Conservation (phyloP, 2,888 invertebrate genomes). For the Allolobophora icterica region DNA sequence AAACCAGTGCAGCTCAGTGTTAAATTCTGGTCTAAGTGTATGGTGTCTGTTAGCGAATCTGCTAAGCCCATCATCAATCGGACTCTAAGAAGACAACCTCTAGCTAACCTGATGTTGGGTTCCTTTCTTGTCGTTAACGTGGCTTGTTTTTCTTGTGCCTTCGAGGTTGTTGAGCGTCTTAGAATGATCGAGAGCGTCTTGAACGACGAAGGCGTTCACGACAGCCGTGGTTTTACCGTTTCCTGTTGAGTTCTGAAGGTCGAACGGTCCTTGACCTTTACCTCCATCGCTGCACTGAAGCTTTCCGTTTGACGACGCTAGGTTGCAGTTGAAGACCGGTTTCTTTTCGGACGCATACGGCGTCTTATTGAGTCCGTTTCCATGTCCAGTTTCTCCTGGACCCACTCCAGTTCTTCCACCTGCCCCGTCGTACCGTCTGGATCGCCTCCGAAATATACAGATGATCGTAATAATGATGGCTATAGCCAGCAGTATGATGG, state of each 20-base stretch:
- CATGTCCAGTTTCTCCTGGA: not conserved
- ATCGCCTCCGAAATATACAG: conserved; percentile 42
- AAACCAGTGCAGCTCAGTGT: too few species aligned
- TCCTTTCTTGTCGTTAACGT: not conserved
- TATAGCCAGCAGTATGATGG: conserved; percentile 46
- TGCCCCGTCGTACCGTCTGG: conserved; percentile 28
- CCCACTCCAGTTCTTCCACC: not conserved
- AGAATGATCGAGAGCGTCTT: not conserved
- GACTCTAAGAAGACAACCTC: too few species aligned
- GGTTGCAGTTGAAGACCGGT: not conserved
- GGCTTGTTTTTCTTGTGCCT: not conserved
- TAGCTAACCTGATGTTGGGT: not conserved
- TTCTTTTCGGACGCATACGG: not conserved
- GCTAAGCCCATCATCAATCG: too few species aligned
- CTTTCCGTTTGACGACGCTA: not conserved
- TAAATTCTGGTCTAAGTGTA: too few species aligned
- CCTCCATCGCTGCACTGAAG: not conserved
- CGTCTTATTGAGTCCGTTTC: not conserved
- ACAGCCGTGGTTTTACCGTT: not conserved
- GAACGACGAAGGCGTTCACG: conserved; percentile 22
- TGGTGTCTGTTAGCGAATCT: too few species aligned
- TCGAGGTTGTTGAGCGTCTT: not conserved
- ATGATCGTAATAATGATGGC: conserved; percentile 47
- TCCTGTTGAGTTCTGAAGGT: not conserved
- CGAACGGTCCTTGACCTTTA: conserved; percentile 3